phyloP scores from a whole-genome alignment of 2,113 vertebrate species.

The Balaeniceps rex region DNA sequence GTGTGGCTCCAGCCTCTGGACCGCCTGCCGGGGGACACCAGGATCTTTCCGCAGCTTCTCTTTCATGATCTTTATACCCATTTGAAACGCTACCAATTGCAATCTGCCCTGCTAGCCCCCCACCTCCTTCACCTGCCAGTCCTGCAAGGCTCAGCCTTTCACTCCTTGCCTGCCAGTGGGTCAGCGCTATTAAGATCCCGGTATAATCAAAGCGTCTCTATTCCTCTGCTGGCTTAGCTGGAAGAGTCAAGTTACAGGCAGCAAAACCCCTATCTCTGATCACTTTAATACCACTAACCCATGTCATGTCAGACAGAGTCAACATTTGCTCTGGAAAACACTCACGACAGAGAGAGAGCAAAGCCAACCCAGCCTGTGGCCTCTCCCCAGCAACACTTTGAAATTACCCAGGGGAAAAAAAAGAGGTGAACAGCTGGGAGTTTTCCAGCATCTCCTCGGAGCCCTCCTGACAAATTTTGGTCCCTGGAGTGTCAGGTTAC shows the following conservation, averaged over 20 bases:
- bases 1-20: background rate
- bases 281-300: constrained; percentile 69
- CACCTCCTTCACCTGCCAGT: background rate
- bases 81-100: background rate
- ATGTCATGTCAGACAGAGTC: constrained; percentile 63
- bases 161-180: rapidly evolving
- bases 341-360: background rate
- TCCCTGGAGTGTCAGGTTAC: constrained; percentile 66
- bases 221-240: background rate
- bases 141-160: background rate
- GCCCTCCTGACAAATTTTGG: constrained; percentile 17
- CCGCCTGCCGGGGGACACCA: background rate
- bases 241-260: constrained; percentile 66
- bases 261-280: constrained; percentile 67
- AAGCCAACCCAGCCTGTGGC: background rate
- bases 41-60: background rate
- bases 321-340: constrained; percentile 67
- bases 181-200: background rate
- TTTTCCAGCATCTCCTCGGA: constrained; percentile 36
- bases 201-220: constrained; percentile 18
- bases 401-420: background rate
- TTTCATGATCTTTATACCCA: background rate
- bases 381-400: constrained; percentile 13
- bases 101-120: background rate
- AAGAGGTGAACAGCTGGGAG: constrained; percentile 59